Percentiles rank a stretch among this genome's conserved stretches.
phyloP scores from a whole-genome alignment of 2,113 vertebrate species.

The Gymnarchus niloticus region DNA sequence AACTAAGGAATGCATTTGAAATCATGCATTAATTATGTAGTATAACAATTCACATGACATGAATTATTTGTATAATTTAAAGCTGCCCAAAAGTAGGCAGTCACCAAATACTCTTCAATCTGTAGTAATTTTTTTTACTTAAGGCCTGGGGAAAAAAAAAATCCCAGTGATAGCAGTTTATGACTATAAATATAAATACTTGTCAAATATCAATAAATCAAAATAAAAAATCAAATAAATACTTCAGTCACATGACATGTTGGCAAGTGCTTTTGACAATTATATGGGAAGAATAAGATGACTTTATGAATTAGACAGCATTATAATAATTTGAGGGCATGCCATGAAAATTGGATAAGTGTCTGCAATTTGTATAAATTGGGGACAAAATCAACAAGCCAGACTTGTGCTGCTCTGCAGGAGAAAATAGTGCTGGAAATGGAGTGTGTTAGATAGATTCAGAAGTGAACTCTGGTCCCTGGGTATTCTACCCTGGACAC shows the following conservation, averaged over 20 bases:
- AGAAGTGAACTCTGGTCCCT: not conserved
- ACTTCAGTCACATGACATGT: too few species aligned
- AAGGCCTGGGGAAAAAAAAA: too few species aligned
- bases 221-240: too few species aligned
- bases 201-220: not conserved
- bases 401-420: not conserved
- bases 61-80: not conserved
- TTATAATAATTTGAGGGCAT: not conserved
- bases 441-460: not conserved
- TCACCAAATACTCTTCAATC: too few species aligned
- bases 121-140: too few species aligned
- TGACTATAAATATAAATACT: too few species aligned
- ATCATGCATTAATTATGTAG: not conserved
- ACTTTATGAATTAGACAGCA: not conserved
- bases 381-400: not conserved
- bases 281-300: not conserved
- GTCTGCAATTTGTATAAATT: not conserved
- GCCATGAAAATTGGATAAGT: not conserved
- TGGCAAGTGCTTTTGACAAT: not conserved
- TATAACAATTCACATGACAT: not conserved
- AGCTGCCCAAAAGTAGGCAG: too few species aligned
- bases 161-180: too few species aligned
- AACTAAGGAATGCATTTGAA: not conserved
- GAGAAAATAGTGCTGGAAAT: not conserved
- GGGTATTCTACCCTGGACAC: not conserved